Conservation (phyloP, 2,888 invertebrate species). For the Pyrrhia umbra region DNA sequence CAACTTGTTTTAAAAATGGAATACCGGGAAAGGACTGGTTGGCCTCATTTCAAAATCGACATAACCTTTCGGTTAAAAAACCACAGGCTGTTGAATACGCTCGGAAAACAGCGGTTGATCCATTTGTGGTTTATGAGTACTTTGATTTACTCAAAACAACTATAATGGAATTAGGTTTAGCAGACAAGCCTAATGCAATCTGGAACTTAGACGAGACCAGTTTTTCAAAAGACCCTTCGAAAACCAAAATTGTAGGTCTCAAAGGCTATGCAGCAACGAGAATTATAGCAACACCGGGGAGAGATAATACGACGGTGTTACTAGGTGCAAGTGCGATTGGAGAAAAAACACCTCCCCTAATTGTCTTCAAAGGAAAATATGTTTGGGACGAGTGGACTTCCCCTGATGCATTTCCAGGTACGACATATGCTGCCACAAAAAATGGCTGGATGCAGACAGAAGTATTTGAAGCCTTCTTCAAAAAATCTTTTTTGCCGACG, state of each 20-base stretch:
- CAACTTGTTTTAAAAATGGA: conserved; percentile 5
- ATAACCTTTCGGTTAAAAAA: neutral
- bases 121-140: conserved; percentile 20
- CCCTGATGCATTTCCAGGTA: neutral
- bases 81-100: conserved; percentile 15
- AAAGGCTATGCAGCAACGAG: conserved; percentile 21
- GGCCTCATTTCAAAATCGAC: conserved; percentile 3
- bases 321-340: no score
- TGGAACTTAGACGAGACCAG: conserved; percentile 9
- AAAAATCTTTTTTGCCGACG: neutral
- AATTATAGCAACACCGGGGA: conserved; percentile 27
- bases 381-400: conserved; percentile 5
- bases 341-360: conserved; percentile 25
- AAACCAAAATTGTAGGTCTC: neutral
- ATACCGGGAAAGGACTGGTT: conserved; percentile 6
- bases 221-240: conserved; percentile 3
- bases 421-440: neutral
- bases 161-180: conserved; percentile 4
- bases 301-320: conserved; percentile 1
- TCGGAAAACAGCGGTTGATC: conserved; percentile 10
- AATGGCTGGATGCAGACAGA: conserved; percentile 1
- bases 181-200: neutral
- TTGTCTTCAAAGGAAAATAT: conserved; percentile 1
- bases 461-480: neutral
- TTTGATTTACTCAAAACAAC: conserved; percentile 24